Evolutionary conservation across 2,888 invertebrate genomes (phyloP).

Genomic region (Macaria liturata): DNA sequence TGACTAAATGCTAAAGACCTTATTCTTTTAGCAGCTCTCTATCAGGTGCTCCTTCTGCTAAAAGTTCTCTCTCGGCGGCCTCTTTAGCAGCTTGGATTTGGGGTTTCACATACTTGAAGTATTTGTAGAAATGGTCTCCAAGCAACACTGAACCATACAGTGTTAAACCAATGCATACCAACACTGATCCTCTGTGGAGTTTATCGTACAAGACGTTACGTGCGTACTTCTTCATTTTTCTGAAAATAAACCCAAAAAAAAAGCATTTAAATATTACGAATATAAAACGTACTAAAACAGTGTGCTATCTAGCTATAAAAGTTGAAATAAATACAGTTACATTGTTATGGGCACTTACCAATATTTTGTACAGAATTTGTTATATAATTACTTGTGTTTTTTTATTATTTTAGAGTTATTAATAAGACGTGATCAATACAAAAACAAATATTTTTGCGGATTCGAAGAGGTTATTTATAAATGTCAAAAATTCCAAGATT

Average conservation of each 20-base stretch:
- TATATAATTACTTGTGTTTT: too few relatives aligned
- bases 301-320: too few relatives aligned
- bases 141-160: constrained; percentile 58
- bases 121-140: constrained; percentile 67
- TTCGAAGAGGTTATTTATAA: too few relatives aligned
- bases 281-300: too few relatives aligned
- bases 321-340: neutral
- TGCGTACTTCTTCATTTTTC: constrained; percentile 69
- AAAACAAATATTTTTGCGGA: too few relatives aligned
- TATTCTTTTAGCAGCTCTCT: constrained; percentile 51
- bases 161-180: constrained; percentile 72
- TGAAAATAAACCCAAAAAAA: neutral
- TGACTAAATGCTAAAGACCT: constrained; percentile 3
- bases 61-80: constrained; percentile 68
- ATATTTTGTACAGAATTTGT: too few relatives aligned
- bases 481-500: too few relatives aligned
- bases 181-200: constrained; percentile 74
- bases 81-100: constrained; percentile 59
- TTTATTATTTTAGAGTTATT: too few relatives aligned
- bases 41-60: constrained; percentile 76
- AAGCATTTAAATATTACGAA: too few relatives aligned
- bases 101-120: constrained; percentile 71
- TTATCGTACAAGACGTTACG: constrained; percentile 69
- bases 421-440: too few relatives aligned
- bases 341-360: neutral